These are phyloP conservation scores for Atrichornis clamosus DNA, from an alignment of 2,113 vertebrate genomes.

Conservation along the genomic window DNA sequence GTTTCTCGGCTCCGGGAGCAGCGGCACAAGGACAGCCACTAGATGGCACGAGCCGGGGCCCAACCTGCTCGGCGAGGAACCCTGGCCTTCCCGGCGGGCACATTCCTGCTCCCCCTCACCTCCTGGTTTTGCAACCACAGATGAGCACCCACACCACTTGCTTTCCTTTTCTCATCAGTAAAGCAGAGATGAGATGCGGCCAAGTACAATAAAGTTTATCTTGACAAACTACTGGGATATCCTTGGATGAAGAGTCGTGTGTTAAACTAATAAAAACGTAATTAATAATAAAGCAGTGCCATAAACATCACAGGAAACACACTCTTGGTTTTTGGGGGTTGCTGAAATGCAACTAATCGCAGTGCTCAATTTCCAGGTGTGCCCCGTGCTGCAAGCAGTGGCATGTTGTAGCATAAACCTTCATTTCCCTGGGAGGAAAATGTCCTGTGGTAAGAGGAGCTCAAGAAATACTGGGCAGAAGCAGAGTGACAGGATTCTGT, in stretches of 20 bases:
- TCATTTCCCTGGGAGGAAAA: not conserved
- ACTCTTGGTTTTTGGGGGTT: not conserved
- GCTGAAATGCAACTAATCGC: not conserved
- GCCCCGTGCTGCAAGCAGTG: not conserved
- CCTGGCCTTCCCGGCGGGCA: rapidly evolving
- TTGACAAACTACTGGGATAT: not conserved
- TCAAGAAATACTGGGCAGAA: not conserved
- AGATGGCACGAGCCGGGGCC: not conserved
- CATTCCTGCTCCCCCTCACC: not conserved
- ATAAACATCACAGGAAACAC: not conserved
- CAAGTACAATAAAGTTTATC: not conserved
- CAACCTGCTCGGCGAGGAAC: rapidly evolving
- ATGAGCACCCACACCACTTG: not conserved
- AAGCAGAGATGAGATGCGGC: not conserved
- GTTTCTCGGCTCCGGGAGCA: rapidly evolving
- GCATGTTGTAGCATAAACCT: not conserved
- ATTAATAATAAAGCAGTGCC: not conserved
- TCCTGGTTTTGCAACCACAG: not conserved
- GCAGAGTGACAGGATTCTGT: not conserved
- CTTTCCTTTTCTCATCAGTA: not conserved
- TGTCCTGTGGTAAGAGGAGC: not conserved
- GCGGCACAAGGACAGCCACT: not conserved
- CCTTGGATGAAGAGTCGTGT: not conserved
- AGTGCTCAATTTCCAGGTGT: not conserved
- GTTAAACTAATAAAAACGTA: not conserved